Conservation (phyloP, 2,797 vertebrate genomes). For the Semaprochilodus insignis region DNA sequence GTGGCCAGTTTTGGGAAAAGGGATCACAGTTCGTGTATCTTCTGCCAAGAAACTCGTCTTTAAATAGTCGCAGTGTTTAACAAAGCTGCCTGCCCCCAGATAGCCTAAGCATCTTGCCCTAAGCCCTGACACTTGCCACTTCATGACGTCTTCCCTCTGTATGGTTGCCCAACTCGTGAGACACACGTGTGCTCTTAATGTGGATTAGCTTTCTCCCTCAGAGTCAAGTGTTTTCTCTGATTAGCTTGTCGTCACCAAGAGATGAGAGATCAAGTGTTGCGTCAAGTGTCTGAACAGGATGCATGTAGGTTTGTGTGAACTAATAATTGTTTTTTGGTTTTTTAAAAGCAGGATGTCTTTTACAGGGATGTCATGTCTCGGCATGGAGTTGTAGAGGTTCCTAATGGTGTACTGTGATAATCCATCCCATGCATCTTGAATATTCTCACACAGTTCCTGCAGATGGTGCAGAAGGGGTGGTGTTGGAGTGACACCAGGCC, state of each 20-base stretch:
- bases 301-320: too few relatives aligned
- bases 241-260: not conserved
- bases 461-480: too few relatives aligned
- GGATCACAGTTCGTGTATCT: not conserved
- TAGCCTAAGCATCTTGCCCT: slow-evolving; percentile 50
- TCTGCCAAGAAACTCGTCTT: slow-evolving; percentile 8
- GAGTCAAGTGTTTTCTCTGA: not conserved
- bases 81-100: slow-evolving; percentile 36
- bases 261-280: not conserved
- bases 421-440: too few relatives aligned
- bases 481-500: too few relatives aligned
- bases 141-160: slow-evolving; percentile 6
- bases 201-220: slow-evolving; percentile 9
- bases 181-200: not conserved
- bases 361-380: too few relatives aligned
- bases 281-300: not conserved
- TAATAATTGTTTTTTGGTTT: not conserved
- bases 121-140: slow-evolving; percentile 32
- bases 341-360: not conserved
- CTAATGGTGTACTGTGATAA: too few relatives aligned
- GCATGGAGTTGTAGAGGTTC: too few relatives aligned
- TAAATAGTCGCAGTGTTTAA: slow-evolving; percentile 47
- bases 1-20: not conserved
- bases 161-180: not conserved
- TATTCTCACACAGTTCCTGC: too few relatives aligned